Conservation (phyloP, 23 tunicate genomes). For the Trididemnum clinides region DNA sequence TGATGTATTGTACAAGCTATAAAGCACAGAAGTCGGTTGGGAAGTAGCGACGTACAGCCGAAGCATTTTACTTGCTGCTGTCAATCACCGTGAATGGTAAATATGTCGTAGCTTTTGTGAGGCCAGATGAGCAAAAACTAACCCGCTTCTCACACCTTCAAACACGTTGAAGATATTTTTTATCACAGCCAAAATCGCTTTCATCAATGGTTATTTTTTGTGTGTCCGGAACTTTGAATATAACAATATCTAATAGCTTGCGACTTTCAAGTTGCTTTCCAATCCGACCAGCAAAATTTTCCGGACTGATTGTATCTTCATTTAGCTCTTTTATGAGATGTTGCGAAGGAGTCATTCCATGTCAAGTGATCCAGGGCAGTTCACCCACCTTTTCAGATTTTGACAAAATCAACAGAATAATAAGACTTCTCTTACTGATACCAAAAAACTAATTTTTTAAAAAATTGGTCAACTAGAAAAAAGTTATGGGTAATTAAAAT, state of each 20-base stretch:
- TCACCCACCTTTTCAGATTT: too few relatives aligned
- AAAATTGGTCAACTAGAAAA: too few relatives aligned
- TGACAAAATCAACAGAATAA: too few relatives aligned
- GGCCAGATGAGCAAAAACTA: background rate
- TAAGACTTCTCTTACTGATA: too few relatives aligned
- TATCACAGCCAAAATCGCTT: background rate
- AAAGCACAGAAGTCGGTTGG: background rate
- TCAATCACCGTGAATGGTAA: background rate
- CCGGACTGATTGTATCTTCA: background rate
- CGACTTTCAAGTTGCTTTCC: background rate
- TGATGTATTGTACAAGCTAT: background rate
- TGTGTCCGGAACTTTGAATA: background rate
- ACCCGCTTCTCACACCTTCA: background rate
- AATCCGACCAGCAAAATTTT: background rate
- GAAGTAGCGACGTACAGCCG: background rate
- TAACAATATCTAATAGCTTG: background rate
- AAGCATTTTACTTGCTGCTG: background rate
- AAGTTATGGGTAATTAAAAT: too few relatives aligned
- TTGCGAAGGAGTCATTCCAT: too few relatives aligned
- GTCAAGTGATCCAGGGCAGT: too few relatives aligned
- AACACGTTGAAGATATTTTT: background rate
- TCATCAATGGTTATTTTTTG: background rate
- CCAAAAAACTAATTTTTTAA: too few relatives aligned
- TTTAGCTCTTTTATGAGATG: background rate
- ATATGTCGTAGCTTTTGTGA: background rate